Conservation (phyloP, 2,888 invertebrate genomes). For the Altica lythri region DNA sequence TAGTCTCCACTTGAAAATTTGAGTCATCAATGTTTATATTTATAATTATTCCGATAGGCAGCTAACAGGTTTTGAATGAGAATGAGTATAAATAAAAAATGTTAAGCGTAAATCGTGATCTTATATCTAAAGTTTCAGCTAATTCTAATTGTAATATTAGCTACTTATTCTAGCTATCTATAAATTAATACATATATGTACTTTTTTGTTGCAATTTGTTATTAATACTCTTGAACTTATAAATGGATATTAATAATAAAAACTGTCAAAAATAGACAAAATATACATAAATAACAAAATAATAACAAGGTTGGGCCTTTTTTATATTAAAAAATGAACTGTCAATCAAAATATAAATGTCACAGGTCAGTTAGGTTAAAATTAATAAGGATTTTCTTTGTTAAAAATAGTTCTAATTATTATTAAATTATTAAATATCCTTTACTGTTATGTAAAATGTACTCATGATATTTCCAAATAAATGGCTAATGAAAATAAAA, state of each 20-base stretch:
- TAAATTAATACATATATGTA: neutral
- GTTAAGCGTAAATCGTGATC: too few relatives aligned
- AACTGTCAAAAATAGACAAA: too few relatives aligned
- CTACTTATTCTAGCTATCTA: too few relatives aligned
- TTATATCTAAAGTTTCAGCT: too few relatives aligned
- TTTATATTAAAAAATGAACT: constrained; percentile 20
- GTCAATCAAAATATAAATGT: constrained; percentile 30
- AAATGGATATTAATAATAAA: too few relatives aligned
- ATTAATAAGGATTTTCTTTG: constrained; percentile 9
- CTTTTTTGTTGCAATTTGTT: too few relatives aligned
- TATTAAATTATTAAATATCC: neutral
- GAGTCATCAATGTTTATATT: constrained; percentile 12
- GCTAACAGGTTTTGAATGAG: neutral
- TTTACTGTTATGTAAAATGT: constrained; percentile 16
- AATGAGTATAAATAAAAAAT: too few relatives aligned
- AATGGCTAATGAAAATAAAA: constrained; percentile 37
- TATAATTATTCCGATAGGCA: constrained; percentile 1
- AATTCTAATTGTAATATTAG: too few relatives aligned
- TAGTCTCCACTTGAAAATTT: constrained; percentile 3
- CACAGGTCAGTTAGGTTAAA: constrained; percentile 25
- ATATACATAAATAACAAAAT: constrained; percentile 3
- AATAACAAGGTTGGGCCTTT: constrained; percentile 23
- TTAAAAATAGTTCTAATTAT: constrained; percentile 4
- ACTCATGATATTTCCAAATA: constrained; percentile 26
- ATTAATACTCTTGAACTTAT: too few relatives aligned